These are phyloP conservation scores for Hirudinaria manillensis DNA, from an alignment of 2,888 invertebrate genomes.

Conservation along the genomic window DNA sequence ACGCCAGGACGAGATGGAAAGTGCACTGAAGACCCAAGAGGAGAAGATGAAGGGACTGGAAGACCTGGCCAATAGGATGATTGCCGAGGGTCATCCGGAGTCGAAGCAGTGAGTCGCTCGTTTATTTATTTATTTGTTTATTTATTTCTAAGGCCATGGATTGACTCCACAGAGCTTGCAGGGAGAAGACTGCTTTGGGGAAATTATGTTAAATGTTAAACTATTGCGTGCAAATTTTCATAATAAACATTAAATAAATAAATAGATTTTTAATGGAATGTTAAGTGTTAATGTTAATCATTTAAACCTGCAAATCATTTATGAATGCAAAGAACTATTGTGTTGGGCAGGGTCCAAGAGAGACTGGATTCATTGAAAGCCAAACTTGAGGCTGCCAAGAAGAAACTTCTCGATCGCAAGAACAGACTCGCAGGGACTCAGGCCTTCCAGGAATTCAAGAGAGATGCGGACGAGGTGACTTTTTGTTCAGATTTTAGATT, in stretches of 20 bases:
- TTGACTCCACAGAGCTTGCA: background rate
- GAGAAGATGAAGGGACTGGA: conserved; percentile 77
- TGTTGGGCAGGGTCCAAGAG: conserved; percentile 54
- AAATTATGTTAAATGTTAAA: background rate
- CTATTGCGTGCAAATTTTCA: background rate
- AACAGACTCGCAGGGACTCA: conserved; percentile 74
- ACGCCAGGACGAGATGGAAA: conserved; percentile 86
- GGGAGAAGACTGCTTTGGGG: background rate
- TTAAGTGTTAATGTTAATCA: background rate
- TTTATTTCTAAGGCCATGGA: too few relatives aligned
- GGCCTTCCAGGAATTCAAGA: conserved; percentile 84
- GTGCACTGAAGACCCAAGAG: conserved; percentile 84
- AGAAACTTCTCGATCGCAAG: conserved; percentile 65
- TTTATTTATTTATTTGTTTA: too few relatives aligned
- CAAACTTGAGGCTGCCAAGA: conserved; percentile 67
- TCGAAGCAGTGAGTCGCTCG: conserved; percentile 63
- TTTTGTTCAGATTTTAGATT: background rate
- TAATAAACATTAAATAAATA: background rate
- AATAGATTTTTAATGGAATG: background rate
- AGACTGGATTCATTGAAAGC: conserved; percentile 70
- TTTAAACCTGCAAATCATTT: background rate
- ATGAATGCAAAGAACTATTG: background rate
- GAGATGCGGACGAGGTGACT: conserved; percentile 75
- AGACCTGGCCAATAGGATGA: conserved; percentile 74
- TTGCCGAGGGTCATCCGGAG: conserved; percentile 73